Percentiles rank a stretch among this genome's conserved stretches.
phyloP scores from a whole-genome alignment of 2,888 invertebrate genomes.

The Phymatocera aterrima region DNA sequence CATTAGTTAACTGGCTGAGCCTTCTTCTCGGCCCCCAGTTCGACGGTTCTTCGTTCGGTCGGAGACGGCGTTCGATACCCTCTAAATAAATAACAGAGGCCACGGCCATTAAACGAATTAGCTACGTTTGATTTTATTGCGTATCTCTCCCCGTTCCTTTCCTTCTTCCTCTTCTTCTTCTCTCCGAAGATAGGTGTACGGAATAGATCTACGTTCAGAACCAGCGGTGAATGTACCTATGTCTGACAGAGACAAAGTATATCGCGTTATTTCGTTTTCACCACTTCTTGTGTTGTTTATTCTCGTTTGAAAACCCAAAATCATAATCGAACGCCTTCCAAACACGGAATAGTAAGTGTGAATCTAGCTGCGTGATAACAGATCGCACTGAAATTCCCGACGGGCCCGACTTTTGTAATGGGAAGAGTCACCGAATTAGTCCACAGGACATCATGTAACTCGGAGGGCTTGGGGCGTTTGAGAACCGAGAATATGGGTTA shows the following conservation, averaged over 20 bases:
- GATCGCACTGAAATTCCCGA: background rate
- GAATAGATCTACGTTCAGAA: background rate
- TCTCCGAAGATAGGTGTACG: background rate
- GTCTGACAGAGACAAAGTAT: too few species aligned
- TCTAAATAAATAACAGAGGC: slow-evolving; percentile 68
- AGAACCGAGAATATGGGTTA: slow-evolving; percentile 25
- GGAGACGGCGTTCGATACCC: slow-evolving; percentile 56
- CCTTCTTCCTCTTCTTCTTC: background rate
- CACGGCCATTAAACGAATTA: slow-evolving; percentile 69
- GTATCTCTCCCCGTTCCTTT: slow-evolving; percentile 43
- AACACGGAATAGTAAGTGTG: background rate
- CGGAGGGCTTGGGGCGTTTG: slow-evolving; percentile 8
- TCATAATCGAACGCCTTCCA: too few species aligned
- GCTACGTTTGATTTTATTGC: slow-evolving; percentile 68
- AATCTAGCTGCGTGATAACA: background rate
- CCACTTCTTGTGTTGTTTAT: too few species aligned
- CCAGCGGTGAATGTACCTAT: too few species aligned
- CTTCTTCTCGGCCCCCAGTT: slow-evolving; percentile 49
- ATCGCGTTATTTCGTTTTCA: too few species aligned
- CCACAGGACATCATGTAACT: slow-evolving; percentile 5
- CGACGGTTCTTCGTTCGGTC: background rate
- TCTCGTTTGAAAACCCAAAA: too few species aligned
- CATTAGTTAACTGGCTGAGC: slow-evolving; percentile 57
- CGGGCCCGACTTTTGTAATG: background rate
- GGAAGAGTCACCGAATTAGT: slow-evolving; percentile 20